Conservation (phyloP, 1,140 invertebrate species). For the Halictus rubicundus region DNA sequence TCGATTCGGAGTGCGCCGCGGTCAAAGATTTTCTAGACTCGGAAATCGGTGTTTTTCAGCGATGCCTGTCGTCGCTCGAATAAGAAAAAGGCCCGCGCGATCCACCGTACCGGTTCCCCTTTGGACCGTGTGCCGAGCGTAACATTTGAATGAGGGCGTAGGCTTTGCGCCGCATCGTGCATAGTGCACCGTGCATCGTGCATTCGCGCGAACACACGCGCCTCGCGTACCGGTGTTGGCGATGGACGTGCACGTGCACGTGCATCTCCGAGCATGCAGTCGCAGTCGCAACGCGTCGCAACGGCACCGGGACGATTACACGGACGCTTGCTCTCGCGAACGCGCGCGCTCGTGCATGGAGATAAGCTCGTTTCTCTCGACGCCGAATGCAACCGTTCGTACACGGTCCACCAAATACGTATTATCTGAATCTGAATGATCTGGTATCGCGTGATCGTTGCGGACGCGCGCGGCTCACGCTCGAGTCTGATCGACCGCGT, state of each 20-base stretch:
- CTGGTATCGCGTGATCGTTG: neutral
- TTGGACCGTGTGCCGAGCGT: conserved; percentile 75
- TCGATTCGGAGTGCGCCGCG: too few species aligned
- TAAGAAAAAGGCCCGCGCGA: conserved; percentile 61
- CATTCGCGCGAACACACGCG: conserved; percentile 42
- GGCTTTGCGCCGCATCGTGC: conserved; percentile 57
- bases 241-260: conserved; percentile 33
- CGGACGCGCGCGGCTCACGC: neutral
- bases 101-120: conserved; percentile 64
- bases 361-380: conserved; percentile 24
- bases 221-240: conserved; percentile 17
- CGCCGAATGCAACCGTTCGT: neutral
- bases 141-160: conserved; percentile 77
- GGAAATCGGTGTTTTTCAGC: too few species aligned
- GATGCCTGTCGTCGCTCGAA: too few species aligned
- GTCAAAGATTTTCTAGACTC: too few species aligned
- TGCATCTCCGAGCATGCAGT: neutral
- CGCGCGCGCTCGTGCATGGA: conserved; percentile 45
- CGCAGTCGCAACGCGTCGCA: neutral
- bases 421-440: too few species aligned
- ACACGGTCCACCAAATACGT: neutral
- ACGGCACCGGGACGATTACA: conserved; percentile 65
- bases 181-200: conserved; percentile 60
- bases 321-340: conserved; percentile 66
- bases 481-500: neutral